A percentile compares a stretch with the other conserved stretches of the same genome.
Conservation (phyloP, 2,113 vertebrate species). For the Cyanistes caeruleus region DNA sequence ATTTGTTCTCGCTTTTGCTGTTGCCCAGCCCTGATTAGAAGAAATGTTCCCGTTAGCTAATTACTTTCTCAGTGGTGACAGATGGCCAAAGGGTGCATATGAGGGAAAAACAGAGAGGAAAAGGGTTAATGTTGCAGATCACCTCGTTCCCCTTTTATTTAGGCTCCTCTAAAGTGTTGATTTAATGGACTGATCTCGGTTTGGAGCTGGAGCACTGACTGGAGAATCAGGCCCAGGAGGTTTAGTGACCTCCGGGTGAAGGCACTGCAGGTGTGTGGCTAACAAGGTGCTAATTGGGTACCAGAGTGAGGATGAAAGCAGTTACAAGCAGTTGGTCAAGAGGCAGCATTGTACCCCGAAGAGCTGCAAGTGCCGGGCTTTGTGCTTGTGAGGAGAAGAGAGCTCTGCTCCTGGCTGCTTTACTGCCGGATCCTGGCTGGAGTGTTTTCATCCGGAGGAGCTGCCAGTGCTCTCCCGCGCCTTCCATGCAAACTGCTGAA, state of each 20-base stretch:
- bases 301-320: constrained; percentile 52
- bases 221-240: neutral
- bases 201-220: neutral
- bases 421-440: neutral
- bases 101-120: constrained; percentile 54
- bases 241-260: constrained; percentile 44
- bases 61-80: constrained; percentile 69
- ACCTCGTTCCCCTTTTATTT: neutral
- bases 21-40: constrained; percentile 45
- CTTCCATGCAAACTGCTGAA: neutral
- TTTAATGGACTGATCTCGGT: neutral
- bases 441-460: constrained; percentile 16
- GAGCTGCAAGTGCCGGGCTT: constrained; percentile 10
- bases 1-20: constrained; percentile 51
- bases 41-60: constrained; percentile 66
- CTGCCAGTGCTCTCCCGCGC: accelerated
- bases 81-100: neutral
- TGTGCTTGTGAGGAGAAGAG: constrained; percentile 17
- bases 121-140: constrained; percentile 70
- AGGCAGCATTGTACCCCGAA: constrained; percentile 20
- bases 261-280: constrained; percentile 65
- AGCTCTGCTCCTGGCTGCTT: constrained; percentile 33
- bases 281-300: constrained; percentile 75
- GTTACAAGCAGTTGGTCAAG: constrained; percentile 59
- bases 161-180: neutral